Conservation (phyloP, 2,113 vertebrate genomes). For the Silurus asotus region DNA sequence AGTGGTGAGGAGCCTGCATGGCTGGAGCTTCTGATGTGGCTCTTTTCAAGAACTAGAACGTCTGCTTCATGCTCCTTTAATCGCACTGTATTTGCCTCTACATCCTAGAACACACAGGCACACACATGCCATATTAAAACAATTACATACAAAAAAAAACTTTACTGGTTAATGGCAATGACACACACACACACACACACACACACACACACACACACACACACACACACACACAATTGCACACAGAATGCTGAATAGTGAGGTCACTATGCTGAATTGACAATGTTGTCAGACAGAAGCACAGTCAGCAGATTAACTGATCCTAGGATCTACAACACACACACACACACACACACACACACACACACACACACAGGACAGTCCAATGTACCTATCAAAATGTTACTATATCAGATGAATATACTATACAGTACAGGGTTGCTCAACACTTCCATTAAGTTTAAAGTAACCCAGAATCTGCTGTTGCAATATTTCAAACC, state of each 20-base stretch:
- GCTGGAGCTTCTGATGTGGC: conserved; percentile 80
- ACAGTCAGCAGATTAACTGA: conserved; percentile 46
- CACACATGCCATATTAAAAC: neutral
- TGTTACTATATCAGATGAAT: neutral
- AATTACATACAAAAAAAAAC: neutral
- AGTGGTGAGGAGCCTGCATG: conserved; percentile 86
- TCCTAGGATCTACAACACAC: conserved; percentile 6
- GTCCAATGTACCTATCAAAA: neutral
- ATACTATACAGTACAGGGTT: neutral
- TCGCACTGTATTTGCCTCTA: conserved; percentile 98
- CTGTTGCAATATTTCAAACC: conserved; percentile 46
- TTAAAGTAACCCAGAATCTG: neutral
- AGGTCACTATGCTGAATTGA: conserved; percentile 46
- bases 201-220: conserved; percentile 21
- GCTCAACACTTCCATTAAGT: neutral
- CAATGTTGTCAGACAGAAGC: conserved; percentile 6
- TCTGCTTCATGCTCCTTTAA: conserved; percentile 97
- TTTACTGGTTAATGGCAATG: neutral
- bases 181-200: conserved; percentile 17
- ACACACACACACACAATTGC: conserved; percentile 5
- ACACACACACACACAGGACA: neutral
- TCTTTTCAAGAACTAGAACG: conserved; percentile 96
- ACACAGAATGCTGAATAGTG: conserved; percentile 13
- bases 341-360: neutral
- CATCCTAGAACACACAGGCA: conserved; percentile 78